Base-by-base conservation (phyloP, 1,140 invertebrate species). In the Listronotus bonariensis region DNA sequence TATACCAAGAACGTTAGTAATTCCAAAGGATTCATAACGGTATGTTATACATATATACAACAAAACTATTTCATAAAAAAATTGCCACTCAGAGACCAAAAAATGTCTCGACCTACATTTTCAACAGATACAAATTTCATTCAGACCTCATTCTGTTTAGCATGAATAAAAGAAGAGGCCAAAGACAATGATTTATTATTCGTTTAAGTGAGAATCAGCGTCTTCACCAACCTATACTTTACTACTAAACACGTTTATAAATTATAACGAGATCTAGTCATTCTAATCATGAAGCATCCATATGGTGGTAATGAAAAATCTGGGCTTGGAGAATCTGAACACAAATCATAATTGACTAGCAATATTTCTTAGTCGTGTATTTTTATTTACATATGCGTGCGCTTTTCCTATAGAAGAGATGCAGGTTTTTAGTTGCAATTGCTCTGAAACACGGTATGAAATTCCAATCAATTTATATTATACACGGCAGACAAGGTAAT, bases 391-490 rank as follows among this genome's bases (percentile, higher is more conserved):
- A 72, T 69, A 70, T 73, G 73, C 72, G 71, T 72, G 70, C 48
- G 68, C 67, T 72, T 72, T 72, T 74, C 68, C 68, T 68, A 64
- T 65, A 63, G 60, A 67, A 69, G 70, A 72, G 68, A 72, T 74
- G 73, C 70, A 57, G 75, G 64, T 74, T 75, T 74, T 74, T 72
- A 66, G 68, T 65, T 68, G 73, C 74, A 71, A 76, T 76, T 74
- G 74, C 74, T 67, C 70, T 72, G 71, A 67, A 73, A 73, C 74
- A 75, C 71, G 75, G 72, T 76, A 75, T 74, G 76, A 77, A 76
- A 77, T 76, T 77, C 76, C 76, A 76, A 76, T 76, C 75, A 76
- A 77, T 77, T 77, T 77, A 77, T 77, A 74, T 77, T 75, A 76
- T 77, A 77, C 73, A 74, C 74, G 68, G 68, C 74, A 68, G 76